Evolutionary conservation across 2,113 vertebrate species (phyloP).

Genomic region (Hyla sarda): DNA sequence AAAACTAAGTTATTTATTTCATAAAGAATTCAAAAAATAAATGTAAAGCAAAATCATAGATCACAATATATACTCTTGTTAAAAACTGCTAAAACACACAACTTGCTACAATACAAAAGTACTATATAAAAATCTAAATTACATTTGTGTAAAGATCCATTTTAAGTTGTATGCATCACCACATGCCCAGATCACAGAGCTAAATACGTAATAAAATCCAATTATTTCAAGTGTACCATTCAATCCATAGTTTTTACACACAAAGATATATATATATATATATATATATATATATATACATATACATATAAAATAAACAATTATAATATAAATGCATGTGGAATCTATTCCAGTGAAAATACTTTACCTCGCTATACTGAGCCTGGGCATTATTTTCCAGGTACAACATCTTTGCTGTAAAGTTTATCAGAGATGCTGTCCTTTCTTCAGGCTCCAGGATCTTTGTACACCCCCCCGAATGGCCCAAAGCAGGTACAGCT

Average conservation of each 20-base stretch:
- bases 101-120: not conserved
- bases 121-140: not conserved
- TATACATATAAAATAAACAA: not conserved
- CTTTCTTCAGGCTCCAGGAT: constrained; percentile 98
- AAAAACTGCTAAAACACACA: not conserved
- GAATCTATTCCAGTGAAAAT: not conserved
- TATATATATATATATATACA: not conserved
- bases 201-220: too few species aligned
- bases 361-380: constrained; percentile 97
- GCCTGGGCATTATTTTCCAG: constrained; percentile 94
- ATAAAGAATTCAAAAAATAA: not conserved
- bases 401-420: constrained; percentile 99
- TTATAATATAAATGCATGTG: not conserved
- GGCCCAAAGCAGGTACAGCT: constrained; percentile 78
- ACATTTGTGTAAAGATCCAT: not conserved
- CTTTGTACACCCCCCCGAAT: constrained; percentile 82
- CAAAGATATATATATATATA: not conserved
- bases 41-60: not conserved
- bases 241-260: too few species aligned
- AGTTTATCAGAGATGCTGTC: constrained; percentile 94
- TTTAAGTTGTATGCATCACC: too few species aligned
- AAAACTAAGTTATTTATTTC: not conserved
- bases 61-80: not conserved
- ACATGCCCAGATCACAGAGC: not conserved
- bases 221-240: too few species aligned